Percentiles rank a stretch among this genome's conserved stretches.
These are phyloP conservation scores for Drosophila picticornis DNA, from an alignment of 2,888 invertebrate species.

Conservation along the genomic window DNA sequence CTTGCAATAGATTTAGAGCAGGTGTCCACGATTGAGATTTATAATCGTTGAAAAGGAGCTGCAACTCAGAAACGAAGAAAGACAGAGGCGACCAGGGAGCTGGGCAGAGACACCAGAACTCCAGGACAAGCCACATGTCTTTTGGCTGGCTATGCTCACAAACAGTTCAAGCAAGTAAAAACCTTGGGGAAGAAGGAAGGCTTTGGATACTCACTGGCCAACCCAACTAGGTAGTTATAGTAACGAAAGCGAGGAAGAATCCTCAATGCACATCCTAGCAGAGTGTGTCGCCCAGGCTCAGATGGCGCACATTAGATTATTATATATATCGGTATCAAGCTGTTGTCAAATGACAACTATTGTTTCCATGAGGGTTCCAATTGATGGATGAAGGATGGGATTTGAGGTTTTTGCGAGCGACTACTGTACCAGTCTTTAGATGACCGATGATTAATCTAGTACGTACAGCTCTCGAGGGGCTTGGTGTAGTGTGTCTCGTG, in stretches of 20 bases:
- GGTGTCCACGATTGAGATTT: too few relatives aligned
- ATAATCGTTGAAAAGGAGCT: too few relatives aligned
- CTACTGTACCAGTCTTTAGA: conserved; percentile 17
- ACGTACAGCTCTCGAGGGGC: conserved; percentile 87
- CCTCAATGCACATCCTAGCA: too few relatives aligned
- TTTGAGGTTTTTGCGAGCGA: background rate
- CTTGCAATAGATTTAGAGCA: too few relatives aligned
- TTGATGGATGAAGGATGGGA: background rate
- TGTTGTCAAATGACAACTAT: background rate
- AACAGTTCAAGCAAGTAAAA: background rate
- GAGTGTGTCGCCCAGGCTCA: too few relatives aligned
- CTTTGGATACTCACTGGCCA: background rate
- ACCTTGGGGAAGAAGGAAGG: background rate
- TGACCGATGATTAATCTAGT: conserved; percentile 14
- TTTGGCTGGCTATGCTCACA: background rate
- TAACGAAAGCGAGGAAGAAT: too few relatives aligned
- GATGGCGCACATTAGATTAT: too few relatives aligned
- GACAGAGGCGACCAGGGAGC: background rate
- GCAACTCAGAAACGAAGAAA: background rate
- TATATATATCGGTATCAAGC: too few relatives aligned
- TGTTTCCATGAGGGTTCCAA: background rate
- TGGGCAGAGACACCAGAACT: background rate
- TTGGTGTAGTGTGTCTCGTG: conserved; percentile 92
- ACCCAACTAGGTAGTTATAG: background rate
- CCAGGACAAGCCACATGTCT: background rate